Conservation (phyloP, 1,140 invertebrate genomes). For the Drosophila athabasca region DNA sequence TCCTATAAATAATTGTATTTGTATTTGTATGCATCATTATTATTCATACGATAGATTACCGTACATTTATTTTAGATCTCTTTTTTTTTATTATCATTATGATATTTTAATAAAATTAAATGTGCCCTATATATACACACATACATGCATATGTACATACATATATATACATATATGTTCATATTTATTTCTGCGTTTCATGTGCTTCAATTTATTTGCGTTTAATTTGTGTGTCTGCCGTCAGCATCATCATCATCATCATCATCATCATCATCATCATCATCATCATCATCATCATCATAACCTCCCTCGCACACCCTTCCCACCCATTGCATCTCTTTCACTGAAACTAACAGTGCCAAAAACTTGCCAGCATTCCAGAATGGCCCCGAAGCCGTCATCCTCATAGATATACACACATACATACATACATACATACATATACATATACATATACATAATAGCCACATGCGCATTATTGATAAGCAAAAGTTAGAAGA, state of each 20-base stretch:
- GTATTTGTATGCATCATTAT: conserved; percentile 23
- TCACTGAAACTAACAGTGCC: conserved; percentile 28
- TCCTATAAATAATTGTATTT: conserved; percentile 32
- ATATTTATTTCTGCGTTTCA: conserved; percentile 16
- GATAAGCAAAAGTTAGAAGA: too few relatives aligned
- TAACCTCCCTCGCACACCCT: conserved; percentile 3
- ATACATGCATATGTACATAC: conserved; percentile 21
- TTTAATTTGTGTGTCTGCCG: conserved; percentile 45
- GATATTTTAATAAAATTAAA: neutral
- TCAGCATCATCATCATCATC: conserved; percentile 1
- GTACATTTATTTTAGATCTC: conserved; percentile 13
- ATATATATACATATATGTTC: conserved; percentile 22
- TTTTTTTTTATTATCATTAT: conserved; percentile 16
- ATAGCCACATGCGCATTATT: too few relatives aligned
- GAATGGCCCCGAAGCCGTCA: conserved; percentile 9
- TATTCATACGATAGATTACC: neutral
- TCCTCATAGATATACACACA: conserved; percentile 4
- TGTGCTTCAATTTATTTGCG: conserved; percentile 67
- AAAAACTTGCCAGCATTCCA: conserved; percentile 19
- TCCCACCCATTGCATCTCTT: conserved; percentile 15
- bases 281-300: conserved; percentile 8
- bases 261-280: conserved; percentile 5
- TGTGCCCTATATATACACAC: conserved; percentile 1
- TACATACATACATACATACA: too few relatives aligned
- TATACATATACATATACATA: too few relatives aligned